Evolutionary conservation across 2,113 vertebrate genomes (phyloP).

Genomic region (Dromaius novaehollandiae): DNA sequence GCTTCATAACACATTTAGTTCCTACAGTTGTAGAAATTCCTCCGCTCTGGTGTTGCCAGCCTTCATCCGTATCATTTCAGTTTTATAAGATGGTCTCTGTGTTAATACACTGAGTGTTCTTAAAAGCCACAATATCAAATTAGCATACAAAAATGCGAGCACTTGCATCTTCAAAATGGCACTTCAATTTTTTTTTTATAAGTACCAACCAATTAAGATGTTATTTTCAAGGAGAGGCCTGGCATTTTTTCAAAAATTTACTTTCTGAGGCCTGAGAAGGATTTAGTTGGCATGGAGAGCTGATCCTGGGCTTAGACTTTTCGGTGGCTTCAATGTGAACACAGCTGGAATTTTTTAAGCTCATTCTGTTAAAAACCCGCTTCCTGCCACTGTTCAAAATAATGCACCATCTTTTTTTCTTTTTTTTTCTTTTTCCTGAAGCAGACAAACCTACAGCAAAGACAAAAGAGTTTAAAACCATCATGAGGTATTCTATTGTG

Average conservation of each 20-base stretch:
- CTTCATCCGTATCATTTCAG: slow-evolving; percentile 16
- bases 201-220: slow-evolving; percentile 73
- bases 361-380: slow-evolving; percentile 66
- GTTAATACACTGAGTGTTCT: slow-evolving; percentile 47
- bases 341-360: slow-evolving; percentile 73
- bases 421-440: background rate
- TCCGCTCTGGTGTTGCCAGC: background rate
- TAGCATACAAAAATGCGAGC: slow-evolving; percentile 51
- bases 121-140: slow-evolving; percentile 42
- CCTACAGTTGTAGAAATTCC: background rate
- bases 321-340: slow-evolving; percentile 55
- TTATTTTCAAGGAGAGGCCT: slow-evolving; percentile 72
- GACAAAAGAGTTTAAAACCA: slow-evolving; percentile 30
- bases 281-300: slow-evolving; percentile 67
- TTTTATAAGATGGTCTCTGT: background rate
- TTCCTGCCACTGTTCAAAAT: slow-evolving; percentile 72
- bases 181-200: slow-evolving; percentile 66
- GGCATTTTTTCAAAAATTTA: slow-evolving; percentile 75
- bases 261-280: slow-evolving; percentile 46
- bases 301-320: slow-evolving; percentile 64
- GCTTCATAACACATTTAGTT: background rate
- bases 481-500: background rate
- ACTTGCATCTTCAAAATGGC: slow-evolving; percentile 58
- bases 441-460: slow-evolving; percentile 53
- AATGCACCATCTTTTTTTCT: slow-evolving; percentile 12